Evolutionary conservation across 2,888 invertebrate species (phyloP).

Genomic region (Plebejus melissa): DNA sequence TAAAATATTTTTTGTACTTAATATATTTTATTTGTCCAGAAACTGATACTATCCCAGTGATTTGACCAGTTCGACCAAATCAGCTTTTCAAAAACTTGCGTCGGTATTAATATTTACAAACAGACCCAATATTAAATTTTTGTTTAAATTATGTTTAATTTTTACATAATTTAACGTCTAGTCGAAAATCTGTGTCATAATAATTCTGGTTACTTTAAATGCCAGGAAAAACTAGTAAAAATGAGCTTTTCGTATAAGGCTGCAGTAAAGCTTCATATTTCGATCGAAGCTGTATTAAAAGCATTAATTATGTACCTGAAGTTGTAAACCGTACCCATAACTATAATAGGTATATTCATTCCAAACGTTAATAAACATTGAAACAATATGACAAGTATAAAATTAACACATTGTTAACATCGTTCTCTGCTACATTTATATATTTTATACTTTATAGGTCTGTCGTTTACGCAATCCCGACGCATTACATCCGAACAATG

Average conservation of each 20-base stretch:
- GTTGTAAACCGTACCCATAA: neutral
- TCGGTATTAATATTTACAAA: neutral
- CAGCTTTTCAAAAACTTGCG: neutral
- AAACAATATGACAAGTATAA: neutral
- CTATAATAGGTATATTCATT: neutral
- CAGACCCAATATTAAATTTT: no score
- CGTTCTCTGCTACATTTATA: conserved; percentile 16
- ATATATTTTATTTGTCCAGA: no score
- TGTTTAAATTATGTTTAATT: neutral
- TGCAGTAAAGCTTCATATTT: neutral
- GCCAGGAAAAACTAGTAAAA: neutral
- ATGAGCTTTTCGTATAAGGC: neutral
- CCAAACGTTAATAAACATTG: neutral
- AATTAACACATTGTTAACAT: conserved; percentile 12
- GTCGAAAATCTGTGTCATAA: no score
- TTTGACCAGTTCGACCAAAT: neutral
- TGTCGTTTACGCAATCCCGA: conserved; percentile 69
- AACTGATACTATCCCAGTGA: no score
- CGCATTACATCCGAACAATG: conserved; percentile 69
- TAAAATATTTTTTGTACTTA: no score
- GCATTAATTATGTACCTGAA: neutral
- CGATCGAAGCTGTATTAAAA: no score
- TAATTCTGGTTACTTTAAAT: no score
- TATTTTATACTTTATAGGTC: conserved; percentile 24
- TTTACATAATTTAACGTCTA: neutral